Evolutionary conservation across 1,140 invertebrate genomes (phyloP), one percentile per base, ranked within the genome.

Genomic region (Chlorops oryzae): DNA sequence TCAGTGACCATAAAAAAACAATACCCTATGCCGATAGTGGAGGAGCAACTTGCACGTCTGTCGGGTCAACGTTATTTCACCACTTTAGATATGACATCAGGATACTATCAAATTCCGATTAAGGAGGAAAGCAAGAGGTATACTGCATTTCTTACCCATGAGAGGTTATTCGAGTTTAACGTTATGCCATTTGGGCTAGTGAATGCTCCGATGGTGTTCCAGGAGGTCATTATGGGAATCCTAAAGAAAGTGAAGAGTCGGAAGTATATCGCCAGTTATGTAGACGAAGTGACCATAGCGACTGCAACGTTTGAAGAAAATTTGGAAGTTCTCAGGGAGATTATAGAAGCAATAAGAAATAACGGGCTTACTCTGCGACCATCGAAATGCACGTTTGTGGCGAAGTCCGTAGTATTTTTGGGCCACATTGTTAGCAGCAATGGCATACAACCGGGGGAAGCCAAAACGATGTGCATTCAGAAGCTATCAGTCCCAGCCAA

Each of bases 151-250:
- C 39, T 59, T 1, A 60, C 56, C 3, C 56, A 44, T 1, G 55
- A 55, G 15, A 58, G 54, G 5, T 54, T 54, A 2, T 62, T 47
- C 20, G 58, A 77, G 54, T 75, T 61, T 41, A 51, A 59, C 3
- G 25, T 50, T n/a, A 64, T 78, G 58, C 67, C 74, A 20, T 77
- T 77, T 55, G 77, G 77, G 24, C 52, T 78, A 15, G 50, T 44
- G 15, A 77, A 76, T 54, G 77, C 72, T n/a, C 67, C 70, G 5
- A 47, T 47, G 34, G 5, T 22, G 54, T 65, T 22, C 3, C 25
- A 54, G 52, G 15, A 23, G 25, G 22, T 77, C 50, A 77, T 18
- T 50, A 45, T 15, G 75, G 74, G 55, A 63, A 70, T 20, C 63
- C 68, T 13, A 57, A 18, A 2, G 24, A 5, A 6, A 7, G 12